A percentile compares a stretch with the other conserved stretches of the same genome.
phyloP scores from a whole-genome alignment of 2,113 vertebrate species.

The Pagrus major region DNA sequence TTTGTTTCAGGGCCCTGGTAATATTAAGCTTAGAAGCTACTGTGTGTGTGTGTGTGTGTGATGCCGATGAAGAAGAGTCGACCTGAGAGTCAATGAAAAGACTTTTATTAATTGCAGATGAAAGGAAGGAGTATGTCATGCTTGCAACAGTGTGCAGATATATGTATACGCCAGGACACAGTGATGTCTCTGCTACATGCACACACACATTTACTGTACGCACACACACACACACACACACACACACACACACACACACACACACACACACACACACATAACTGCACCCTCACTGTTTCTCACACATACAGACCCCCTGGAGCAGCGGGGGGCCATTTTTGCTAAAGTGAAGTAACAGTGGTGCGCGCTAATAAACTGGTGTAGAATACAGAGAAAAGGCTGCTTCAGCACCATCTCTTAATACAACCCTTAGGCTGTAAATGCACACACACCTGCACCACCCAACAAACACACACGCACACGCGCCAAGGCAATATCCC shows the following conservation, averaged over 20 bases:
- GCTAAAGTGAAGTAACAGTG: slow-evolving; percentile 65
- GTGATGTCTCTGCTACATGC: neutral
- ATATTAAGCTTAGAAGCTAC: slow-evolving; percentile 55
- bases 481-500: slow-evolving; percentile 76
- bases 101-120: slow-evolving; percentile 68
- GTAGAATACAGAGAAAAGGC: slow-evolving; percentile 73
- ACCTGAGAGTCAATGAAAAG: slow-evolving; percentile 58
- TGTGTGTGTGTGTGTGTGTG: slow-evolving; percentile 16
- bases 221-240: neutral
- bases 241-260: neutral
- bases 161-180: neutral
- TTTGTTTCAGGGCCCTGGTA: slow-evolving; percentile 72
- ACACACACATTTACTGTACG: neutral
- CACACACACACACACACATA: slow-evolving; percentile 7
- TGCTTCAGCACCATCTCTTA: slow-evolving; percentile 80
- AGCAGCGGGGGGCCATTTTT: slow-evolving; percentile 59
- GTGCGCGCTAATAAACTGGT: slow-evolving; percentile 68
- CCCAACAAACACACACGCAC: slow-evolving; percentile 25
- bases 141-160: neutral
- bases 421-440: slow-evolving; percentile 76
- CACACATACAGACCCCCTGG: slow-evolving; percentile 38
- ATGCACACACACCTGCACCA: slow-evolving; percentile 59
- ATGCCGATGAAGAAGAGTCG: slow-evolving; percentile 55
- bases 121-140: slow-evolving; percentile 34
- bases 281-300: slow-evolving; percentile 28